Base-by-base conservation (phyloP, 2,888 invertebrate genomes). In the Ephialtes manifestator region DNA sequence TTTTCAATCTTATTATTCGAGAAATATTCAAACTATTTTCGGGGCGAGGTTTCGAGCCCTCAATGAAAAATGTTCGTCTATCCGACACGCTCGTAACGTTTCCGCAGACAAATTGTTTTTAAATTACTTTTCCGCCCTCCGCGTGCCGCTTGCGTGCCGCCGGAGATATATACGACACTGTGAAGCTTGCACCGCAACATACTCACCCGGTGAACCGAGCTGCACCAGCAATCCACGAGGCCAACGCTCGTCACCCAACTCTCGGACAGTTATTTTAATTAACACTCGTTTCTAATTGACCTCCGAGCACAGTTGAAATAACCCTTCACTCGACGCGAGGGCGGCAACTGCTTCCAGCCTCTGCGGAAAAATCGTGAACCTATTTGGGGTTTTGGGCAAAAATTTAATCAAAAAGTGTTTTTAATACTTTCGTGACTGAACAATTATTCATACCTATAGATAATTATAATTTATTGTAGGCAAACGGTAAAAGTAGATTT, bases 281-380 rank as follows among this genome's bases (percentile, higher is more conserved):
- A 81, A 86, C 71, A 81, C 82, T 65, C 70, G 46, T 82, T 84
- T 86, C 68, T 86, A 83, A 86, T 83, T 83, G 71, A 85, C 78
- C 72, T 58, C 20, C 55, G 67, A 74, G 71, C 51, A 51, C 70
- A 60, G 78, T 60, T 75, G 75, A 71, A 70, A 75, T 71, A 81
- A 78, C 35, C 15, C 63, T 35, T 63, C 18, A 10, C 4, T 2
- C 31, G 35, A 2, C n/a, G n/a, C 35, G 18, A 35, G 35, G 24
- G 13, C 4, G 3, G 13, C 58, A 15, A 39, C 11, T 15, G 28
- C 13, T 13, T 58, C 24, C 58, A 28, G 28, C 24, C 24, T 4
- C 58, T 7, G 58, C 13, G 13, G 13, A 28, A 13, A 58, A 58
- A 13, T 11, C 13, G 58, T 4, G 2, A 58, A 58, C 7, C 5